Base-by-base conservation (phyloP, 1,140 invertebrate genomes). In the Pristionchus pacificus region DNA sequence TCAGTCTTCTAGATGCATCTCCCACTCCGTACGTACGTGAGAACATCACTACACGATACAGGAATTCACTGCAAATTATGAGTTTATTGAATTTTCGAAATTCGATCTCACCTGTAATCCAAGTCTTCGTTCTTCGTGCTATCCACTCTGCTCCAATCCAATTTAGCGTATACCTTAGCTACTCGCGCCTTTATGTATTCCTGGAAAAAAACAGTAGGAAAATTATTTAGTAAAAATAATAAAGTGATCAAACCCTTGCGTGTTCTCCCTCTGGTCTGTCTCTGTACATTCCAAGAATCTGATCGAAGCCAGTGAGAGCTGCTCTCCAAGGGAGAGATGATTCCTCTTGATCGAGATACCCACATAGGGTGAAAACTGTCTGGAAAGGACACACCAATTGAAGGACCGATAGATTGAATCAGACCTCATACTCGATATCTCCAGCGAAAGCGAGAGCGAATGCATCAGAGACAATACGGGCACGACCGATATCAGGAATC, bases 381-480 rank as follows among this genome's bases (percentile, higher is more conserved):
- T 49, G 38, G 19, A 49, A 49, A 10, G 38, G 38, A 49, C 38
- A 49, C 38, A 49, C 6, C 38, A 19, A 49, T 49, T 19, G 19
- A 49, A 10, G 38, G 38, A 6, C 6, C 38, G 19, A 10, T 19
- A 49, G 38, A 10, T 19, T 19, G 19, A 6, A 49, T 49, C 38
- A 49, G 49, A 65, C 63, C 33, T 69, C 33, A 38, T 69, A 69
- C 15, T 57, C 28, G 27, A 61, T 2, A 13, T 69, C 14, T 32
- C 59, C 55, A 24, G 67, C 67, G 30, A 58, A 32, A 62, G 67
- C 67, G 14, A 69, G 60, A 27, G 67, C 67, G 30, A 69, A 69
- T 15, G 59, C 67, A 27, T 69, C 67, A 13, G 60, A 67, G 14
- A 69, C 27, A 25, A 69, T n/a, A n/a, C 67, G 25, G n/a, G 19